Evolutionary conservation across 1,140 invertebrate species (phyloP), one percentile per base, ranked within the genome.

Genomic region (Drosophila pectinifera): DNA sequence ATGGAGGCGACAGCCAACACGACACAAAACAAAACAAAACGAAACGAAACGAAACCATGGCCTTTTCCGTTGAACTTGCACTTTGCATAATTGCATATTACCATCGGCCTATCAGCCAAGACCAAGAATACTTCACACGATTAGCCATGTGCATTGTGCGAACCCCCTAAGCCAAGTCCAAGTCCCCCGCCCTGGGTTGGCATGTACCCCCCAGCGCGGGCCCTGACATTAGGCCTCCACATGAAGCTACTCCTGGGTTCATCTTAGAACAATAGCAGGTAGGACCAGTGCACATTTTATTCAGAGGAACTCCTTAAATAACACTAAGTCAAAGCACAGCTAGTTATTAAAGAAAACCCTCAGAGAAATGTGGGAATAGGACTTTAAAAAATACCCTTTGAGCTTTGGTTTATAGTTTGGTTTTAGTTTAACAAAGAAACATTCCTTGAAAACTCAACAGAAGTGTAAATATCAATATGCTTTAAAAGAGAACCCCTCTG

Each of bases 11-110:
- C n/a, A n/a, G n/a, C n/a, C n/a, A n/a, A n/a, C n/a, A n/a, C n/a
- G n/a, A n/a, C n/a, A n/a, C n/a, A n/a, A n/a, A n/a, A n/a, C n/a
- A 42, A 45, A 53, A 41, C 48, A 36, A 51, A 57, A 54, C 54
- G 31, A 76, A 57, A 73, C 48, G 31, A 73, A 67, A 65, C 31
- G 31, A 65, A 75, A 76, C 78, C 73, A 80, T 80, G 73, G 43
- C 34, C 70, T 73, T 73, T 78, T 63, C 54, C 83, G 79, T 79
- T 86, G 83, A 86, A 86, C 83, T 86, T 86, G 83, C 84, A 86
- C 83, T 86, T 88, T 89, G 83, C 83, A 89, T 88, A 86, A 86
- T 86, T 88, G 82, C 78, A 78, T 36, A 58, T 56, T 67, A 76
- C 72, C 72, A 74, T 24, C 42, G 43, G 49, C 49, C 36, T 53